phyloP scores from a whole-genome alignment of 2,113 vertebrate species.

The Trematocara variabile region DNA sequence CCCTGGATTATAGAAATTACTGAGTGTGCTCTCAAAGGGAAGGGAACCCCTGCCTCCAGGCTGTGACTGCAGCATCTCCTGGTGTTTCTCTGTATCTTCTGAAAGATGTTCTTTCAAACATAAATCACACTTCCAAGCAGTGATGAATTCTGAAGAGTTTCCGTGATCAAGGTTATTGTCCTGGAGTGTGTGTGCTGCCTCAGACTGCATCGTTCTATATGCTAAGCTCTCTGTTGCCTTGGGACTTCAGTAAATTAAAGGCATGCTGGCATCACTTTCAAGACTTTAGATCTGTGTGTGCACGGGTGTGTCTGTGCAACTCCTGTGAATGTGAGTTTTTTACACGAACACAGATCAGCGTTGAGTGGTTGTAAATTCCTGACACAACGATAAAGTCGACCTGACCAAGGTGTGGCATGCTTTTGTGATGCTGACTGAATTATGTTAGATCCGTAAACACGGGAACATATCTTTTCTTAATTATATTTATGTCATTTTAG shows the following conservation, averaged over 20 bases:
- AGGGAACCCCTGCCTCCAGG: constrained; percentile 48
- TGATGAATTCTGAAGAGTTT: constrained; percentile 52
- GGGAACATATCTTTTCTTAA: neutral
- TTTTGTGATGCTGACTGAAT: neutral
- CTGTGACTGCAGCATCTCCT: constrained; percentile 19
- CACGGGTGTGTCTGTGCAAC: constrained; percentile 15
- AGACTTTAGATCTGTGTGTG: constrained; percentile 37
- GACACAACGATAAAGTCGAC: neutral
- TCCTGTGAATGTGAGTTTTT: constrained; percentile 14
- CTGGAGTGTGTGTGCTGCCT: constrained; percentile 39
- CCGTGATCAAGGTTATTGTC: constrained; percentile 66
- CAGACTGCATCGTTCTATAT: constrained; percentile 28
- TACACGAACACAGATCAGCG: neutral
- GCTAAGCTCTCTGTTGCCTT: constrained; percentile 31
- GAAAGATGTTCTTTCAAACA: constrained; percentile 50
- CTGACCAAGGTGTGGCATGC: neutral
- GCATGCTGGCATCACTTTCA: constrained; percentile 41
- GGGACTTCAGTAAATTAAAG: constrained; percentile 54
- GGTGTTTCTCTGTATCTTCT: constrained; percentile 23
- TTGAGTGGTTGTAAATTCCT: constrained; percentile 2
- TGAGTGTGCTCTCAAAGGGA: constrained; percentile 21
- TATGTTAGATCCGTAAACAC: neutral
- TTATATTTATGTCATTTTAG: neutral
- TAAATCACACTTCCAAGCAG: constrained; percentile 52
- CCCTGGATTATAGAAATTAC: constrained; percentile 32